Evolutionary conservation across 1,140 invertebrate genomes (phyloP), one percentile per base, ranked within the genome.

Genomic region (Ylistrum balloti): DNA sequence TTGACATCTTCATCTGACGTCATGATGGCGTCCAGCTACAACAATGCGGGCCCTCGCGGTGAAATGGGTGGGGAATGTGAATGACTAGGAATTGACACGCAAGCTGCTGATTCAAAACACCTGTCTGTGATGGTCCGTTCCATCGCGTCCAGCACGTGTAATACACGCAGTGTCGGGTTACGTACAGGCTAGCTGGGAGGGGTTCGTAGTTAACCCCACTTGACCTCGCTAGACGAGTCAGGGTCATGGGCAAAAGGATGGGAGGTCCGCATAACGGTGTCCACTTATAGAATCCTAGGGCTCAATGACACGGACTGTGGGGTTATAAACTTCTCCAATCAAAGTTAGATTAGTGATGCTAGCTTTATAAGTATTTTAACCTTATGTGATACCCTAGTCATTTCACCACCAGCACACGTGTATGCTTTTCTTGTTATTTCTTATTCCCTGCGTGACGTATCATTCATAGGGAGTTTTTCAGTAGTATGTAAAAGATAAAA

Each of bases 21-120:
- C 56, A 74, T n/a, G 5, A 74, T 74, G 56, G 56, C 56, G 22
- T 74, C 56, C 56, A 74, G 56, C 56, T n/a, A n/a, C 56, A 28
- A 45, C 41, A 45, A 45, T 45, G 41, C 41, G 9, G 41, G 20
- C 41, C 22, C 22, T n/a, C 56, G 0, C 56, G 56, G 56, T 74
- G 56, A 74, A 74, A 74, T 74, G 56, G 56, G 56, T 74, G 56
- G 56, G 56, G 56, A 74, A 74, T 74, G 56, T n/a, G 56, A n/a
- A 17, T 1, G 56, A 5, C n/a, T n/a, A 74, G 1, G 56, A 11
- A 74, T 17, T 74, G 15, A 74, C 56, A 28, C 22, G 56, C 56
- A 5, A 3, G 56, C n/a, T 74, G 13, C 22, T 74, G 22, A 74
- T 74, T 74, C 56, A 74, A 74, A 74, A 74, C 56, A 74, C 56